These are phyloP conservation scores for Abrostola tripartita DNA, from an alignment of 2,888 invertebrate species.

Conservation along the genomic window DNA sequence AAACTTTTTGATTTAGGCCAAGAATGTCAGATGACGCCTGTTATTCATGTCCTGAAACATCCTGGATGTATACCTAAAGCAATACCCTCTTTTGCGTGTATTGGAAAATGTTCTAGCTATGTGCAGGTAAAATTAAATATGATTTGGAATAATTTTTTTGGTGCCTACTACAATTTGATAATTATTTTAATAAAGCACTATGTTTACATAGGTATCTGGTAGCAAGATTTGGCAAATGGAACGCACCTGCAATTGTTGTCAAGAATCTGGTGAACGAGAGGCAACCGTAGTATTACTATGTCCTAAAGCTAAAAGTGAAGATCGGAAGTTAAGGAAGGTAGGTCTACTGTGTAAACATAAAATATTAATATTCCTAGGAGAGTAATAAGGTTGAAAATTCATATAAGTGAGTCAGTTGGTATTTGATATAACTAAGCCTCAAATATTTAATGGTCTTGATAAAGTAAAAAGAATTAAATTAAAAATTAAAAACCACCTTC, in stretches of 20 bases:
- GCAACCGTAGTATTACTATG: conserved; percentile 96
- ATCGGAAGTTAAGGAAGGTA: conserved; percentile 95
- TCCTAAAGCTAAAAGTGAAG: conserved; percentile 95
- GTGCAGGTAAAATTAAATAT: conserved; percentile 91
- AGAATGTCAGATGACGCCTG: conserved; percentile 97
- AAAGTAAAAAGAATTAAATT: too few species aligned
- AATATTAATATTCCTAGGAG: too few species aligned
- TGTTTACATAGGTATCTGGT: conserved; percentile 91
- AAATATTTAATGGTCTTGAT: not conserved
- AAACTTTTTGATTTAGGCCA: conserved; percentile 81
- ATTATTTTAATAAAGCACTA: not conserved
- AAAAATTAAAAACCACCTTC: too few species aligned
- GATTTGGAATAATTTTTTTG: not conserved
- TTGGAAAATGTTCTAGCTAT: conserved; percentile 96
- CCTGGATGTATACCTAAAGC: conserved; percentile 97
- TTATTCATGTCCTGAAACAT: conserved; percentile 96
- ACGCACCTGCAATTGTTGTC: conserved; percentile 97
- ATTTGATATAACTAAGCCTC: not conserved
- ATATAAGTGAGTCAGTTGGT: not conserved
- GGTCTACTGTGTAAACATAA: conserved; percentile 12
- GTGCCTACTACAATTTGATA: not conserved
- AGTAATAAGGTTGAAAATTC: too few species aligned
- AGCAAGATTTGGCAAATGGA: conserved; percentile 99
- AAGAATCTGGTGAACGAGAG: conserved; percentile 97
- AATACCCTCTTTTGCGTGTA: conserved; percentile 97